Base-by-base conservation (phyloP, 2,113 vertebrate species). In the Centropus bengalensis region DNA sequence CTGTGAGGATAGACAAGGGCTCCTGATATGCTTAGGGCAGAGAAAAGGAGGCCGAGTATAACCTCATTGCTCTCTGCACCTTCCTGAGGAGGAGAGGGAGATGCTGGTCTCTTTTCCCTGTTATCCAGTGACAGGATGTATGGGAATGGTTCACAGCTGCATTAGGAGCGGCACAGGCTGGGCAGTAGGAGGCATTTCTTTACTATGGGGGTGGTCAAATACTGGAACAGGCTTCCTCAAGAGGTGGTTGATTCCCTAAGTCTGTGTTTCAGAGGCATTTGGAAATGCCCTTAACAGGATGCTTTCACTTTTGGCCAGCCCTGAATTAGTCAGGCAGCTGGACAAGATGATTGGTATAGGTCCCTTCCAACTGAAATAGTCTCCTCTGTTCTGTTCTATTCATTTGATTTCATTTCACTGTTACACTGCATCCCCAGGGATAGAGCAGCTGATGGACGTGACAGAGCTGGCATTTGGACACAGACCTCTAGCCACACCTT, bases 221-320 rank as follows among this genome's bases (percentile, higher is more conserved):
- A n/a, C 54, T 33, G 19, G 4, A 83, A 47, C 4, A 33, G 24
- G 33, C 59, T 73, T 76, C 28, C 38, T 75, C 3, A 30, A 70
- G 76, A 59, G n/a, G 12, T 45, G 21, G 3, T n/a, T 0, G 0
- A 27, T 58, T 18, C 9, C 22, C 6, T 17, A 18, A 16, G 26
- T 70, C 40, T 36, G 23, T 13, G 1, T 73, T 59, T 45, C 21
- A 52, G 47, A 58, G 12, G 20, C 28, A 7, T 73, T 89, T 77
- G 19, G 71, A 9, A 45, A 40, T 82, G 9, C 7, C 21, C 3
- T 82, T 52, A 64, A 45, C 27, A 44, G 24, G 1, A 7, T 22
- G n/a, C 12, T 51, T 55, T 55, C 44, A 15, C 30, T 78, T 88
- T 66, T 44, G n/a, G 24, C 44, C 22, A 27, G 23, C 27, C 20